phyloP scores from a whole-genome alignment of 1,140 invertebrate genomes.

The Nixonia krombeini region DNA sequence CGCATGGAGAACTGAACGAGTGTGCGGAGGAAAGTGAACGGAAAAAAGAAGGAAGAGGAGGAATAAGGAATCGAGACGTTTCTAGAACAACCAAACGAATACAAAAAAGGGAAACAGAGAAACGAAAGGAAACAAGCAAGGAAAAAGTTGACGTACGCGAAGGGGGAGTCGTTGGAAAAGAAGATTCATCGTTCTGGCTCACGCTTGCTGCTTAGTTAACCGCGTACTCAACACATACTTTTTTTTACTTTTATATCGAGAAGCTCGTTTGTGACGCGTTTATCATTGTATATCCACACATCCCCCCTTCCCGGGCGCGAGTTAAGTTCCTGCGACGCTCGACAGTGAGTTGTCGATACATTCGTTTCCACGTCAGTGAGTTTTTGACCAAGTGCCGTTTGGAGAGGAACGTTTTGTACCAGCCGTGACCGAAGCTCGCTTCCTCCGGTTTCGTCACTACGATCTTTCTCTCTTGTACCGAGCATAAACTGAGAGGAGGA shows the following conservation, averaged over 20 bases:
- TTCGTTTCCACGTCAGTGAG: neutral
- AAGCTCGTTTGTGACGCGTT: slow-evolving; percentile 26
- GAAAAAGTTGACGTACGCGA: neutral
- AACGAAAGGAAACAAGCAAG: slow-evolving; percentile 15
- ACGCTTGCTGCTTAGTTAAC: slow-evolving; percentile 35
- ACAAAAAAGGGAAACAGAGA: slow-evolving; percentile 1
- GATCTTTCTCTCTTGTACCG: too few relatives aligned
- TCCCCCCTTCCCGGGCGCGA: neutral
- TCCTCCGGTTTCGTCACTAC: too few relatives aligned
- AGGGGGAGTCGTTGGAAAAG: slow-evolving; percentile 7
- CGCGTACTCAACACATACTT: slow-evolving; percentile 17
- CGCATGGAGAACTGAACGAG: slow-evolving; percentile 42
- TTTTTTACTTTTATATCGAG: slow-evolving; percentile 49
- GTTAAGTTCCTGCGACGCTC: slow-evolving; percentile 1
- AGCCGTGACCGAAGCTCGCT: too few relatives aligned
- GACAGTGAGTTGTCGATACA: neutral
- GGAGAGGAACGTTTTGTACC: neutral
- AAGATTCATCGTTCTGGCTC: slow-evolving; percentile 8
- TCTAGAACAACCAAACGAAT: too few relatives aligned
- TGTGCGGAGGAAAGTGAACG: slow-evolving; percentile 39
- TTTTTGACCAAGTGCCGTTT: neutral
- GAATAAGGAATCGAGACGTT: neutral
- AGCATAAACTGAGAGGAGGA: too few relatives aligned
- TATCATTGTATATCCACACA: slow-evolving; percentile 5
- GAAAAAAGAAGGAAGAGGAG: slow-evolving; percentile 20